Evolutionary conservation across 1,140 invertebrate genomes (phyloP), one percentile per base, ranked within the genome.

Genomic region (Akabosia matsudoensis): DNA sequence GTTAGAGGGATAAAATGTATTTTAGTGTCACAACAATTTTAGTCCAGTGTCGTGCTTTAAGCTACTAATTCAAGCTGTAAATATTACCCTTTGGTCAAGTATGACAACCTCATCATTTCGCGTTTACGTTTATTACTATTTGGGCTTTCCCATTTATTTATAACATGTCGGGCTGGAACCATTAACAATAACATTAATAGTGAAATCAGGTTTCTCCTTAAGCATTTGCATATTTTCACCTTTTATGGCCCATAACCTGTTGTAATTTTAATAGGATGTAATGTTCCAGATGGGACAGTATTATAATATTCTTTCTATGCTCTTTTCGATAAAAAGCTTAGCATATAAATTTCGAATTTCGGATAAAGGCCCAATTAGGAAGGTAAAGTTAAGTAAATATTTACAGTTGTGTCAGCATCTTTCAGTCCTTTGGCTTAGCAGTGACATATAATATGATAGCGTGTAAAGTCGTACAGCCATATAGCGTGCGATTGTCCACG

Each of bases 41-140:
- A n/a, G n/a, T n/a, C n/a, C n/a, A 22, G 10, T 56, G 10, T 28
- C 61, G 28, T 67, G 61, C 13, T 67, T 31, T 4, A 10, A 67
- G n/a, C 26, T 67, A 67, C 61, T 67, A 67, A 67, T 67, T 67
- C 28, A 67, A 67, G 3, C 24, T 67, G 22, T 13, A 31, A 67
- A 67, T 16, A 67, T 67, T 30, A 67, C 22, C 7, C 28, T 16
- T 67, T 67, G 7, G 28, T 4, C 61, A 10, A 10, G 24, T 56
- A 24, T 56, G 54, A 67, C 61, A 67, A 67, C 61, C 61, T 67
- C 30, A 31, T 67, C 28, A 22, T 67, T 67, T 67, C 4, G 24
- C 54, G 24, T 61, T 45, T 16, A 56, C 54, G 7, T 7, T 67
- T 67, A 67, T 67, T 67, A 30, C 22, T 67, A 28, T 31, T 7